Base-by-base conservation (phyloP, 2,888 invertebrate genomes). In the Eurytoma californica region DNA sequence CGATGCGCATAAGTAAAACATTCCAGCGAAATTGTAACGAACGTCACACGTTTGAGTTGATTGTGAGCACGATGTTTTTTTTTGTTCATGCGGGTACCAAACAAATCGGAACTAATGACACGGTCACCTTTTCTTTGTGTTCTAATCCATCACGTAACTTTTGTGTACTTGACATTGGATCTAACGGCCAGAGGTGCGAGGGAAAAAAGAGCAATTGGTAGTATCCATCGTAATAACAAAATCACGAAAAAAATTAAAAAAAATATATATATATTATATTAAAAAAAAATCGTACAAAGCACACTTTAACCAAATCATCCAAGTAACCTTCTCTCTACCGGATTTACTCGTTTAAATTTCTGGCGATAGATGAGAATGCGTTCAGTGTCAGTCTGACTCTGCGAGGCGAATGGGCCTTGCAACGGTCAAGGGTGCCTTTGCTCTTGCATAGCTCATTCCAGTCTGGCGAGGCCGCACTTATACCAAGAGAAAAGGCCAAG, bases 291-390 rank as follows among this genome's bases (percentile, higher is more conserved):
- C 65, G 39, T n/a, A 66, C 55, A 13, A 68, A 60, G n/a, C 20
- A 72, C 57, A 16, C 63, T 68, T 80, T 72, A 55, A 72, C 20
- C 61, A 30, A 79, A 74, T 57, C 76, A 76, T 24, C 14, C 20
- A 72, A 28, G 81, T 83, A 83, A 77, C 80, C 85, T 87, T 87
- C 88, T 88, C 88, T 89, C 88, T 88, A 84, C 87, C 86, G 83
- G 84, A 86, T 89, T 89, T 88, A 88, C 84, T 82, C 66, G 74
- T 81, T 86, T 89, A 88, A 89, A 89, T 89, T 89, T 88, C 83
- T 82, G 83, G 84, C 79, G 83, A 83, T 82, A 86, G 89, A 89
- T 73, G 88, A 89, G 87, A 88, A 86, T 84, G 86, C 84, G 72
- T 81, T 82, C 77, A 79, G 73, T 76, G 60, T 55, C 47, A 57